phyloP scores from a whole-genome alignment of 2,888 invertebrate genomes.

The Melolontha melolontha region DNA sequence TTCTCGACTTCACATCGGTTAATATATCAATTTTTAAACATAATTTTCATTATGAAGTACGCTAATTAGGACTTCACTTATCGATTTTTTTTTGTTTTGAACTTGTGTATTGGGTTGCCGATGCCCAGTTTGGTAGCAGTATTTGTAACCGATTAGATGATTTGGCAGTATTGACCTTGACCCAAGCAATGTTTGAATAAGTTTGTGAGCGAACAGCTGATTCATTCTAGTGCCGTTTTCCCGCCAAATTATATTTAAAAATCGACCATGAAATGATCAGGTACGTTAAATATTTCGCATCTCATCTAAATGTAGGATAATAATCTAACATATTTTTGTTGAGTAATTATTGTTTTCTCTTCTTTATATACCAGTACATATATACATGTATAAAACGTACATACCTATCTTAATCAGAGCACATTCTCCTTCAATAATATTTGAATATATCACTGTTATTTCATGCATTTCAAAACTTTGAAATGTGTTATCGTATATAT shows the following conservation, averaged over 20 bases:
- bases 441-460: neutral
- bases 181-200: slow-evolving; percentile 29
- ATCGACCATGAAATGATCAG: neutral
- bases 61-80: neutral
- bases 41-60: neutral
- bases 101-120: slow-evolving; percentile 27
- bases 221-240: slow-evolving; percentile 15
- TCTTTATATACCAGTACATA: too few species aligned
- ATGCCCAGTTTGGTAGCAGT: neutral
- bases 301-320: too few species aligned
- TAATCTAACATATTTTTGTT: slow-evolving; percentile 1
- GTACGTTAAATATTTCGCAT: neutral
- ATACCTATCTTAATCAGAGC: slow-evolving; percentile 7
- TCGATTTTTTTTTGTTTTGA: neutral
- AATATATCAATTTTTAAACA: slow-evolving; percentile 1
- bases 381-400: too few species aligned
- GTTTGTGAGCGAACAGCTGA: slow-evolving; percentile 31
- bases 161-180: slow-evolving; percentile 18
- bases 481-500: too few species aligned
- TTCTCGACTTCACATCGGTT: neutral
- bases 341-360: slow-evolving; percentile 4
- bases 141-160: slow-evolving; percentile 12
- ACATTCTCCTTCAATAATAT: slow-evolving; percentile 11
- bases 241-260: slow-evolving; percentile 19
- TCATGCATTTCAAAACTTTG: too few species aligned